These are phyloP conservation scores for Drosophila kikkawai DNA, from an alignment of 1,140 invertebrate species.

Conservation along the genomic window DNA sequence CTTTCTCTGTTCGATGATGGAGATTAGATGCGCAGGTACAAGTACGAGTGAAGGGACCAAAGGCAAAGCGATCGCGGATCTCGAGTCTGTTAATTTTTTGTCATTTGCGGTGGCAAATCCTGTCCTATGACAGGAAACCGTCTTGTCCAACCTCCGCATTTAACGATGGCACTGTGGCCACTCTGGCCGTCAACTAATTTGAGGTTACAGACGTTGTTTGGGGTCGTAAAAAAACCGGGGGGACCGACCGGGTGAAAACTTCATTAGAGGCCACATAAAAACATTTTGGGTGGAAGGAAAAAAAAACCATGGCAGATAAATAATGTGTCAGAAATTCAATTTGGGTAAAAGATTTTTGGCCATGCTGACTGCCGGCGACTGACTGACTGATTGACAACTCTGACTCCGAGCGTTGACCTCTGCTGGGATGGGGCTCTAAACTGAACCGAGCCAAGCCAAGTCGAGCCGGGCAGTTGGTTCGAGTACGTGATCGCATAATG, in stretches of 20 bases:
- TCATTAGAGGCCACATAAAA: slow-evolving; percentile 76
- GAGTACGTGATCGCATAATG: slow-evolving; percentile 83
- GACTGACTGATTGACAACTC: slow-evolving; percentile 68
- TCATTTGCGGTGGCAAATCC: slow-evolving; percentile 51
- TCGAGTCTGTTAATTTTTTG: slow-evolving; percentile 56
- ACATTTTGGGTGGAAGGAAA: slow-evolving; percentile 1
- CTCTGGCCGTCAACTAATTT: slow-evolving; percentile 63
- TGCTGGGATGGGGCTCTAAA: slow-evolving; percentile 5
- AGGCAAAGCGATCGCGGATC: slow-evolving; percentile 25
- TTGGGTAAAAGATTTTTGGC: slow-evolving; percentile 63
- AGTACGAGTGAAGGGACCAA: slow-evolving; percentile 6
- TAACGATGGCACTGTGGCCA: slow-evolving; percentile 64
- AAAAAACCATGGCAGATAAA: slow-evolving; percentile 33
- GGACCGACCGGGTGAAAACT: slow-evolving; percentile 63
- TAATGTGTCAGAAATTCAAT: slow-evolving; percentile 79
- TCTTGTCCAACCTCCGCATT: slow-evolving; percentile 36
- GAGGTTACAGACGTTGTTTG: slow-evolving; percentile 48
- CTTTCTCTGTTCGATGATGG: slow-evolving; percentile 41
- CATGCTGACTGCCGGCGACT: slow-evolving; percentile 23
- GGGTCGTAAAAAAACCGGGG: slow-evolving; percentile 52
- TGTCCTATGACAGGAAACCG: slow-evolving; percentile 61
- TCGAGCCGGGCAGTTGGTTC: slow-evolving; percentile 34
- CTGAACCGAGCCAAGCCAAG: slow-evolving; percentile 11
- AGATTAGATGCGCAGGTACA: slow-evolving; percentile 62
- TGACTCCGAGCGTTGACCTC: slow-evolving; percentile 74